phyloP scores from a whole-genome alignment of 2,797 vertebrate genomes.

The Lagodon rhomboides region DNA sequence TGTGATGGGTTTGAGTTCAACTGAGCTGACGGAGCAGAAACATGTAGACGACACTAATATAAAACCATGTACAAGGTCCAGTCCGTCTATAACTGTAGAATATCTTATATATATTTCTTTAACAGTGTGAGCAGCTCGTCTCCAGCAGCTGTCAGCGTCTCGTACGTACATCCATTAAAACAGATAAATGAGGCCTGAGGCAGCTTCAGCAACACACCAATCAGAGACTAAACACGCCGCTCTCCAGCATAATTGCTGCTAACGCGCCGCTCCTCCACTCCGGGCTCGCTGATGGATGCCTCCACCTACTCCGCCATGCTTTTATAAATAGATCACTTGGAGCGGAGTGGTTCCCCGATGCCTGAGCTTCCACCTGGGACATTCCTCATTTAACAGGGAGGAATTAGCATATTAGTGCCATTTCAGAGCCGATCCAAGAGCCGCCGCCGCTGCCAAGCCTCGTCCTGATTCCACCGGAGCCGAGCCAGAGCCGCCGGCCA shows the following conservation, averaged over 20 bases:
- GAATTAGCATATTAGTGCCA: slow-evolving; percentile 64
- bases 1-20: no score
- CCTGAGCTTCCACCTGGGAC: slow-evolving; percentile 50
- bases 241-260: slow-evolving; percentile 19
- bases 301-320: slow-evolving; percentile 39
- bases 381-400: slow-evolving; percentile 61
- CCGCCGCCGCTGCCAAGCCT: slow-evolving; percentile 44
- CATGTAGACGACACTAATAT: no score
- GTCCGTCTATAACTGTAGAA: no score
- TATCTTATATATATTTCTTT: no score
- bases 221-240: slow-evolving; percentile 1
- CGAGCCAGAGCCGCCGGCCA: slow-evolving; percentile 48
- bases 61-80: no score
- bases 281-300: slow-evolving; percentile 36
- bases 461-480: slow-evolving; percentile 38
- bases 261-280: slow-evolving; percentile 9
- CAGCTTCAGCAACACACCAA: slow-evolving; percentile 1
- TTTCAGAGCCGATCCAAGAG: slow-evolving; percentile 59
- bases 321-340: slow-evolving; percentile 63
- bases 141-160: no score
- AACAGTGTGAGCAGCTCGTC: no score
- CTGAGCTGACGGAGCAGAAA: no score
- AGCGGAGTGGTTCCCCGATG: slow-evolving; percentile 37
- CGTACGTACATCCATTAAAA: not conserved
- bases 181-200: not conserved